Evolutionary conservation across 2,797 vertebrate genomes (phyloP), one percentile per base, ranked within the genome.

Genomic region (Acipenser transmontanus): DNA sequence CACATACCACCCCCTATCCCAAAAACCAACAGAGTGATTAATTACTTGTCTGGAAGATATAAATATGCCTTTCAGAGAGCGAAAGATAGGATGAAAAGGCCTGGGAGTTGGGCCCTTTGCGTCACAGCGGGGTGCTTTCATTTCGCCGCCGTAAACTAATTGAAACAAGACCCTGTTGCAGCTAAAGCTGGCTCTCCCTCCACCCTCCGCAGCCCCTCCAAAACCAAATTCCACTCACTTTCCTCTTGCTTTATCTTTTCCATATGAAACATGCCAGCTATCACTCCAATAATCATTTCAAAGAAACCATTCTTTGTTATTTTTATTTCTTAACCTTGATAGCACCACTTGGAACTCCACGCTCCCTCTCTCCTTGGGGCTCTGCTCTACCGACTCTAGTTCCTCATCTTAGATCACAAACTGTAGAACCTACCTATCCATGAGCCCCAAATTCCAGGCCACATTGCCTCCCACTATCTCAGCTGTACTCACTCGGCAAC

Each of bases 41-140:
- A 92, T 91, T 88, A 86, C 87, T 78, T 79, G 84, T 86, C 87
- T 91, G 89, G 81, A 88, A 89, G 84, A 91, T 87, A 91, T 92
- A 91, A 93, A 91, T 89, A 88, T 79, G 74, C 81, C 84, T 88
- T 85, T 85, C 85, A 79, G 77, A 83, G 72, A 62, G 52, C 3
- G 47, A 77, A 81, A 85, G 87, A 86, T 79, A 86, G 78, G 70
- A 68, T 85, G 82, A 72, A 76, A 83, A 74, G 80, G 78, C 76
- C 78, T 87, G 72, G 83, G 84, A 84, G 79, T 76, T 78, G 72
- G 77, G 77, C 79, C 78, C 79, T 85, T 73, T 71, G 69, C 66
- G 65, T 84, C 84, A 83, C 84, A 64, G 61, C 49, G 73, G 82
- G 84, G 78, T 20, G 78, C 81, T 82, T 83, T 84, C 72, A 69